Percentiles rank a stretch among this genome's conserved stretches.
Evolutionary conservation across 2,113 vertebrate genomes (phyloP).

Genomic region (Tringa solitaria): DNA sequence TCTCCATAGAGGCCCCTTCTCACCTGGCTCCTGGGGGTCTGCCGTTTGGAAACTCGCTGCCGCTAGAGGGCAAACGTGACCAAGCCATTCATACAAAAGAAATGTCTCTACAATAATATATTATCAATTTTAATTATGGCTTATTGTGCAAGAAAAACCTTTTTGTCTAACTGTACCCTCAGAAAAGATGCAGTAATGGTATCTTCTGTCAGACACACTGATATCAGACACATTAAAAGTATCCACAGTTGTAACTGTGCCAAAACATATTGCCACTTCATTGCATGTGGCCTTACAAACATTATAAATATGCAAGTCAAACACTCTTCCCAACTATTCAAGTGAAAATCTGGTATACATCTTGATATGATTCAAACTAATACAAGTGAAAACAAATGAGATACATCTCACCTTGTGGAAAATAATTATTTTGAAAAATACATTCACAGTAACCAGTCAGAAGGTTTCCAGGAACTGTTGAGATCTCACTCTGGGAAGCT

Average conservation of each 20-base stretch:
- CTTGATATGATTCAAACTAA: neutral
- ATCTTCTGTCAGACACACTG: neutral
- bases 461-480: neutral
- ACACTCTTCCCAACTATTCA: neutral
- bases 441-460: neutral
- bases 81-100: neutral
- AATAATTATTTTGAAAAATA: neutral
- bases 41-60: neutral
- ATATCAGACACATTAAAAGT: neutral
- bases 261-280: neutral
- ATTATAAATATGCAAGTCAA: neutral
- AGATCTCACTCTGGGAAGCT: neutral
- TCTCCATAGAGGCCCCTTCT: neutral
- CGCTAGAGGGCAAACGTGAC: conserved; percentile 40
- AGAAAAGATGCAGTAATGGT: neutral
- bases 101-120: neutral
- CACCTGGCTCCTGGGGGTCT: neutral
- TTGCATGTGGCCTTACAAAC: accelerated
- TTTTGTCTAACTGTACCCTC: neutral
- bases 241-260: neutral
- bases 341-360: neutral
- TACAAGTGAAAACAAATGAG: neutral
- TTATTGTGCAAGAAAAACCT: neutral
- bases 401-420: neutral
- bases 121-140: neutral